Percentiles rank a stretch among this genome's conserved stretches.
These are phyloP conservation scores for Microplitis demolitor DNA, from an alignment of 1,140 invertebrate genomes.

Conservation along the genomic window DNA sequence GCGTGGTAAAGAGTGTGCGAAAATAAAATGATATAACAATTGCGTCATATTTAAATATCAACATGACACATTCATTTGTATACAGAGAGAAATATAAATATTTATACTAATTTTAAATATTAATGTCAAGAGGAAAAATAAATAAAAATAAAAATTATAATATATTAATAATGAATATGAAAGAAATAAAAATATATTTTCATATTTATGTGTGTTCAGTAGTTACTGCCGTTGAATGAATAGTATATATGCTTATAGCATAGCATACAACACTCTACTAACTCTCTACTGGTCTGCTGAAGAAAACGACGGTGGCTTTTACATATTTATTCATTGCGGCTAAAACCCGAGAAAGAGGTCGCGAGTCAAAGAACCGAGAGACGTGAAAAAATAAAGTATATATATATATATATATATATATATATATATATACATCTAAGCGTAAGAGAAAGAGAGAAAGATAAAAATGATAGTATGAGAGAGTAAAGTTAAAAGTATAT, in stretches of 20 bases:
- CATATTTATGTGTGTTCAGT: too few relatives aligned
- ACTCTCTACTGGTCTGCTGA: neutral
- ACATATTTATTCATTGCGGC: conserved; percentile 17
- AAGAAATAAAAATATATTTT: too few relatives aligned
- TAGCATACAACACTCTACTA: neutral
- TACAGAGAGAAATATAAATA: neutral
- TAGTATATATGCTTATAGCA: neutral
- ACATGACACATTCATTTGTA: neutral
- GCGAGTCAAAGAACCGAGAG: conserved; percentile 17
- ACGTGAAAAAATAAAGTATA: neutral
- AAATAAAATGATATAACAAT: too few relatives aligned
- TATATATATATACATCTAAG: neutral
- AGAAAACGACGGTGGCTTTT: neutral
- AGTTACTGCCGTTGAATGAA: too few relatives aligned
- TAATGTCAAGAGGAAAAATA: neutral
- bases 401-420: neutral
- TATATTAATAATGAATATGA: too few relatives aligned
- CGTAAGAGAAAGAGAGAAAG: neutral
- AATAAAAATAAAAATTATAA: too few relatives aligned
- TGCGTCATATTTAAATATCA: neutral
- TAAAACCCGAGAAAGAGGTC: conserved; percentile 22
- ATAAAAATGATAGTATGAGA: neutral
- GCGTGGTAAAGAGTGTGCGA: too few relatives aligned
- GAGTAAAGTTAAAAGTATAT: neutral
- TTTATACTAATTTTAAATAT: neutral